Conservation (phyloP, 2,113 vertebrate genomes). For the Forbesichthys agassizii region DNA sequence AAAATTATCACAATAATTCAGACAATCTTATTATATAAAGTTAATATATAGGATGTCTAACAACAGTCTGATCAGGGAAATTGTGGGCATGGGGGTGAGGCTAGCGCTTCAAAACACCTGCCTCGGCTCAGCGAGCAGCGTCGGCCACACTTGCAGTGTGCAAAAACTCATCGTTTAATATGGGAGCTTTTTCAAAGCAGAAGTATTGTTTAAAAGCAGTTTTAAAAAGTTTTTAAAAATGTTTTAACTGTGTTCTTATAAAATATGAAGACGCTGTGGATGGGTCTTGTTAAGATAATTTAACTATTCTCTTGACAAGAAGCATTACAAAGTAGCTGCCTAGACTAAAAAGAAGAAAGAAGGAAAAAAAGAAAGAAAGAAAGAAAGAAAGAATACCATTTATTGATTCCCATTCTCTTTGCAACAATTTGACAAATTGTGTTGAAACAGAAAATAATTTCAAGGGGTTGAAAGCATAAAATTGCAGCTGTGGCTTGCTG, state of each 20-base stretch:
- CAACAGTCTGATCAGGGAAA: too few relatives aligned
- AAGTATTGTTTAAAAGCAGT: too few relatives aligned
- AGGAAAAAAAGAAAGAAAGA: constrained; percentile 65
- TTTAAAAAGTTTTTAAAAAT: neutral
- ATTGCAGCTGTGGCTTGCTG: constrained; percentile 51
- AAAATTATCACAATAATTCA: too few relatives aligned
- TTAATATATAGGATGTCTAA: too few relatives aligned
- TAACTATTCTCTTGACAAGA: constrained; percentile 62
- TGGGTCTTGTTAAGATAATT: constrained; percentile 44
- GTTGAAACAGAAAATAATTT: constrained; percentile 62
- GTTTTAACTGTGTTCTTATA: constrained; percentile 26
- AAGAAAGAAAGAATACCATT: constrained; percentile 56
- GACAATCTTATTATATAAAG: too few relatives aligned
- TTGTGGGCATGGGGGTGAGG: too few relatives aligned
- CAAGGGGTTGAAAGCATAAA: constrained; percentile 56
- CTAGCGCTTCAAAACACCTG: too few relatives aligned
- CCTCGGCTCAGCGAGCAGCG: too few relatives aligned
- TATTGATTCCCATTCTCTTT: constrained; percentile 66
- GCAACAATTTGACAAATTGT: constrained; percentile 55
- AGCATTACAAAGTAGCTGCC: constrained; percentile 34
- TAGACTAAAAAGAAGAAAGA: constrained; percentile 63
- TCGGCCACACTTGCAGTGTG: too few relatives aligned
- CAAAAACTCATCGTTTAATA: too few relatives aligned
- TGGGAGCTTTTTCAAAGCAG: too few relatives aligned
- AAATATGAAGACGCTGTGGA: constrained; percentile 29